phyloP scores from a whole-genome alignment of 2,113 vertebrate species.

The Motacilla tschutschensis region DNA sequence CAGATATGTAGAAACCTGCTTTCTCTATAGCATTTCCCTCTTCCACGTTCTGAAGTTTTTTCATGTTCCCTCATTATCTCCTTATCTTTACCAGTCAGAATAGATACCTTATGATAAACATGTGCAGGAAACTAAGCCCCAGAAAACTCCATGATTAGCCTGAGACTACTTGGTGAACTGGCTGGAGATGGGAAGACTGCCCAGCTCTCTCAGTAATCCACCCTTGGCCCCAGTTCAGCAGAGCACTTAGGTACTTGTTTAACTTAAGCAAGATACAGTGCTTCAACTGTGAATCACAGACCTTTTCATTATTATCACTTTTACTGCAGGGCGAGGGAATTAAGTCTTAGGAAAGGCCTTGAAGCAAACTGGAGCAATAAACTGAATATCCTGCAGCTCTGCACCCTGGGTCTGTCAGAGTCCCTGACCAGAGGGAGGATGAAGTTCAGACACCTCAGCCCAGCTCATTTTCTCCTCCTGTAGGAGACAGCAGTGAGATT shows the following conservation, averaged over 20 bases:
- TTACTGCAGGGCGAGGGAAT: neutral
- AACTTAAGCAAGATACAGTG: conserved; percentile 27
- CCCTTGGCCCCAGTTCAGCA: conserved; percentile 38
- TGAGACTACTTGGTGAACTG: conserved; percentile 39
- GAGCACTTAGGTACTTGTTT: conserved; percentile 54
- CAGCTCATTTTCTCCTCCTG: conserved; percentile 28
- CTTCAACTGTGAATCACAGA: conserved; percentile 24
- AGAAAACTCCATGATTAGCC: conserved; percentile 21
- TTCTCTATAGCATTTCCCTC: neutral
- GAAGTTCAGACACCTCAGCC: neutral
- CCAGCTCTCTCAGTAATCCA: conserved; percentile 31
- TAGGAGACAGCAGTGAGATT: conserved; percentile 26
- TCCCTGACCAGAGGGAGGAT: neutral
- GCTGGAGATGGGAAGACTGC: conserved; percentile 42
- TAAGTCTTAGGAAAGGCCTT: neutral
- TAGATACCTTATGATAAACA: conserved; percentile 7
- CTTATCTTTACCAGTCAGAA: conserved; percentile 3
- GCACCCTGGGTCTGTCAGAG: neutral
- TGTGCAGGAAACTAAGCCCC: conserved; percentile 7
- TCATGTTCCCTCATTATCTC: neutral
- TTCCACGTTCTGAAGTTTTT: neutral
- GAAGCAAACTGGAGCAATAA: conserved; percentile 8
- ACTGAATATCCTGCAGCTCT: neutral
- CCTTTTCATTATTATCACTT: conserved; percentile 32
- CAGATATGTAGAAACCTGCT: neutral